A percentile compares a stretch with the other conserved stretches of the same genome.
Conservation (phyloP, 2,113 vertebrate species). For the Eurystomus gularis region DNA sequence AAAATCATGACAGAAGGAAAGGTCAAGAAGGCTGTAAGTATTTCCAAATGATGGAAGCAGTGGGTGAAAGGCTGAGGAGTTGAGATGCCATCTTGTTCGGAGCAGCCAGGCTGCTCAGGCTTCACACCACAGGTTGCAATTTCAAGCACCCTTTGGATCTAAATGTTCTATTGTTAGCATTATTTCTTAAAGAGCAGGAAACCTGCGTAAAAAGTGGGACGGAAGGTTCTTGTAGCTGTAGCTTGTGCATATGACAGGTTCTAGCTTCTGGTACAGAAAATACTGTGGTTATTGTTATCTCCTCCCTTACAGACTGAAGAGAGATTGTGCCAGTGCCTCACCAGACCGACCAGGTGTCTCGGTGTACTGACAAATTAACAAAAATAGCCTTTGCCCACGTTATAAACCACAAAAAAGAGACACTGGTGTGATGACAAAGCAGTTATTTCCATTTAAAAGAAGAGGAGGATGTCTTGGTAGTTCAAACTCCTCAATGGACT, state of each 20-base stretch:
- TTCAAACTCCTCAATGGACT: neutral
- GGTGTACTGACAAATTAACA: neutral
- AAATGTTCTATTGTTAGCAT: neutral
- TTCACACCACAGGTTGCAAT: neutral
- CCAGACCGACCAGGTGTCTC: neutral
- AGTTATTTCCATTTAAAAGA: neutral
- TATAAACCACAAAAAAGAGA: neutral
- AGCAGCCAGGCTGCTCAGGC: neutral
- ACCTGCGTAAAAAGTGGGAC: neutral
- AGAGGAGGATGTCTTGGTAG: neutral
- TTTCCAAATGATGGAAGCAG: neutral
- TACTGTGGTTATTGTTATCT: neutral
- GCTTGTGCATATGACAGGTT: neutral
- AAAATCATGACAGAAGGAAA: neutral
- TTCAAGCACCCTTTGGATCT: neutral
- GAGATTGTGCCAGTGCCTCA: neutral
- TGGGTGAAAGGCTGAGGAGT: neutral
- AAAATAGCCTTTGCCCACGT: neutral
- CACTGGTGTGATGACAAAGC: neutral
- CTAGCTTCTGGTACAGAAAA: neutral
- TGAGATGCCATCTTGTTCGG: neutral
- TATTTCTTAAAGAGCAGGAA: neutral
- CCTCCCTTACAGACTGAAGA: neutral
- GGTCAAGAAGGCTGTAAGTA: no score
- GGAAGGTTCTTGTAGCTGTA: neutral